These are phyloP conservation scores for Crypturellus undulatus DNA, from an alignment of 2,113 vertebrate genomes.

Conservation along the genomic window DNA sequence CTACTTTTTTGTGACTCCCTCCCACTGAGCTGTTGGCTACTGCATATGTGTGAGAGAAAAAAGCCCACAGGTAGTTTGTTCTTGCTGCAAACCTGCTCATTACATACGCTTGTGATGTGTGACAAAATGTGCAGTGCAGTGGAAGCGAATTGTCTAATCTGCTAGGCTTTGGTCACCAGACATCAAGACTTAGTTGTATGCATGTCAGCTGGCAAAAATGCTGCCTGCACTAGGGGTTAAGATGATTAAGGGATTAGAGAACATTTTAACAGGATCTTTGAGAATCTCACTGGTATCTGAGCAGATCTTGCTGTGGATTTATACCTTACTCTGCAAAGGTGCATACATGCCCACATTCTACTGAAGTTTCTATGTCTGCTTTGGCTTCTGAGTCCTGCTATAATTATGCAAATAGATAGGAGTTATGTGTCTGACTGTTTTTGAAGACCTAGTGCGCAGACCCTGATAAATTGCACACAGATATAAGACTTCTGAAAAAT, in stretches of 20 bases:
- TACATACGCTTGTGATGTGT: background rate
- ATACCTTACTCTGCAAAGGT: background rate
- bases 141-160: background rate
- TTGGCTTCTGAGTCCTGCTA: background rate
- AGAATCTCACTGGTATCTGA: background rate
- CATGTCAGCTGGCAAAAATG: background rate
- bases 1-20: background rate
- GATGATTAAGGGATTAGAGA: background rate
- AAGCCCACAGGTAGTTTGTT: background rate
- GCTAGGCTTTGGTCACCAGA: background rate
- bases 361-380: background rate
- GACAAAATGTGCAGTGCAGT: background rate
- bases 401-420: background rate
- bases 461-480: background rate
- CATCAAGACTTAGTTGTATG: background rate
- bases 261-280: background rate
- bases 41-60: background rate
- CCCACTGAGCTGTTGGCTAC: background rate
- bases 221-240: background rate
- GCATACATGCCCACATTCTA: background rate
- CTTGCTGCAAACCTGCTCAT: constrained; percentile 8
- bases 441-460: background rate
- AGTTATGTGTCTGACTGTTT: background rate
- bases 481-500: background rate
- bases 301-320: background rate